Base-by-base conservation (phyloP, 92 coral and sea anemone species). In the Zoanthus sociatus region DNA sequence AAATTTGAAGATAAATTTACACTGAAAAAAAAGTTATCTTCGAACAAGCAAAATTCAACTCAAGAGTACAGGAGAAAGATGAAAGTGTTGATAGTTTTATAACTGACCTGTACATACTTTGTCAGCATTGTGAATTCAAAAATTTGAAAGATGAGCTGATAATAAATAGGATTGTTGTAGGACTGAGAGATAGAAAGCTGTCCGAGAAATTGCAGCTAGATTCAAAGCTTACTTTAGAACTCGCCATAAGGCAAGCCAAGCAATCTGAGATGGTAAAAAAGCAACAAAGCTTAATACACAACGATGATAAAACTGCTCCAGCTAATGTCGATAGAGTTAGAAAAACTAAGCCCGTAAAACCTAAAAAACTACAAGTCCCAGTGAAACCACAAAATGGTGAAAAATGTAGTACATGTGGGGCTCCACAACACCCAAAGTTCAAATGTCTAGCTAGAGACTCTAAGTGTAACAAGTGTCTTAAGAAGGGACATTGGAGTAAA, bases 51-150 rank as follows among this genome's bases (percentile, higher is more conserved):
- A 90, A 78, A 56, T 87, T 88, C 66, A 88, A 88, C 68, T 63
- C n/a, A 12, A 70, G 91, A 72, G 63, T 45, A 4, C 91, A 88
- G 60, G 63, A 46, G 15, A 87, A 88, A 0, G 68, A 82, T 63
- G 91, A 88, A 76, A 46, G 83, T 1, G 90, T 71, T 1, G 82
- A 79, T 10, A 71, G 12, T 30, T 88, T 88, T 73, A 88, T 79
- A 9, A 88, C 82, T 0, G 82, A 88, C 16, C 11, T 83, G 5
- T 70, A 83, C 13, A 0, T 21, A 42, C 78, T 83, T 4, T 71
- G 1, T 0, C 20, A 63, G 11, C 18, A 87, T 30, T 87, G 86
- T 54, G 86, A 88, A 32, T 88, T 79, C 32, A 61, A 73, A 72
- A 31, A 37, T 21, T 48, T 88, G 0, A 88, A 72, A 31, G 67